phyloP scores from a whole-genome alignment of 2,888 invertebrate species.

The Ochropacha duplaris region DNA sequence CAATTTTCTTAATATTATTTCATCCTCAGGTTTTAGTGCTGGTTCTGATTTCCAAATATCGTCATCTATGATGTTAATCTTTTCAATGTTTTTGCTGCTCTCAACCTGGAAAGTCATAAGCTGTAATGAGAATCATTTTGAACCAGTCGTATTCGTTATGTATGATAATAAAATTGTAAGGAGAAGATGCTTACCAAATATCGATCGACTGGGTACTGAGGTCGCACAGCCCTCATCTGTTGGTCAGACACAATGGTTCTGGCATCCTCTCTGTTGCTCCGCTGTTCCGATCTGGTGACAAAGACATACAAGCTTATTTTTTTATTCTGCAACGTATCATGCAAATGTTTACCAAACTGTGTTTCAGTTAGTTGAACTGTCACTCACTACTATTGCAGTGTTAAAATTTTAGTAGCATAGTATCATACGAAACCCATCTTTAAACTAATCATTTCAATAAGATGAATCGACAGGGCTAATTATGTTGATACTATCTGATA shows the following conservation, averaged over 20 bases:
- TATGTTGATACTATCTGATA: too few relatives aligned
- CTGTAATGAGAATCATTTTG: not conserved
- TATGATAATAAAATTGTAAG: not conserved
- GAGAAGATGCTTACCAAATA: slow-evolving; percentile 66
- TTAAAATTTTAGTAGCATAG: too few relatives aligned
- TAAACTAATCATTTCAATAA: too few relatives aligned
- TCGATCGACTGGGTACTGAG: slow-evolving; percentile 76
- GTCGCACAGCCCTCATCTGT: slow-evolving; percentile 67
- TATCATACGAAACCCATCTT: too few relatives aligned
- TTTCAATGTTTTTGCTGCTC: slow-evolving; percentile 72
- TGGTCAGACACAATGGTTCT: slow-evolving; percentile 76
- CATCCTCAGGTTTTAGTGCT: slow-evolving; percentile 72
- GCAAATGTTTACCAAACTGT: too few relatives aligned
- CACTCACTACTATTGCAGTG: too few relatives aligned
- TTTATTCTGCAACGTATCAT: not conserved
- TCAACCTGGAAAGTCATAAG: slow-evolving; percentile 59
- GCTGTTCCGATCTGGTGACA: slow-evolving; percentile 60
- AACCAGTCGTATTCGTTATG: not conserved
- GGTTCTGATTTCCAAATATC: slow-evolving; percentile 73
- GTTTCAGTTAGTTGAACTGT: too few relatives aligned
- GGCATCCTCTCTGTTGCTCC: slow-evolving; percentile 66
- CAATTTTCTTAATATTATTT: slow-evolving; percentile 68
- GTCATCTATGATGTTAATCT: slow-evolving; percentile 72
- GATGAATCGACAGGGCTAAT: too few relatives aligned
- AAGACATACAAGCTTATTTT: slow-evolving; percentile 9